These are phyloP conservation scores for Sebastolobus altivelis DNA, from an alignment of 2,797 vertebrate species.

Conservation along the genomic window DNA sequence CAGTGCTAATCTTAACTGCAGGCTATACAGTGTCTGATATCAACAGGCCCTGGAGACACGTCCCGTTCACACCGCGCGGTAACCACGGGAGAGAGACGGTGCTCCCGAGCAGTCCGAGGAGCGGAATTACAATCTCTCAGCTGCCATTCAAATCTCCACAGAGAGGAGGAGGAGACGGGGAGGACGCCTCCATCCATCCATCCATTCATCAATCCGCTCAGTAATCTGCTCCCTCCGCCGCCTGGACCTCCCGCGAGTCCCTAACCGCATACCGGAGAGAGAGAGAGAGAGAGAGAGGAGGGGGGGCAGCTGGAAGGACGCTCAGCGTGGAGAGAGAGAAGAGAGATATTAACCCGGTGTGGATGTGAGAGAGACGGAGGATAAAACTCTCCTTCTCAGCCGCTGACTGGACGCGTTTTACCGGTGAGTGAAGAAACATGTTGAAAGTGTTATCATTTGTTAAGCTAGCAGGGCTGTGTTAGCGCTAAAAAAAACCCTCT, in stretches of 20 bases:
- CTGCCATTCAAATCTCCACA: constrained; percentile 51
- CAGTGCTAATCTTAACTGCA: constrained; percentile 49
- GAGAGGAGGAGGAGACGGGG: constrained; percentile 55
- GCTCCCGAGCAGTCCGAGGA: constrained; percentile 34
- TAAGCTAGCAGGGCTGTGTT: background rate
- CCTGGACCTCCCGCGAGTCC: constrained; percentile 67
- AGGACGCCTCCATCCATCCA: constrained; percentile 54
- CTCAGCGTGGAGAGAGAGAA: background rate
- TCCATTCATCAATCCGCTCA: constrained; percentile 53
- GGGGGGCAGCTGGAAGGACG: constrained; percentile 46
- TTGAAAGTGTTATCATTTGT: background rate
- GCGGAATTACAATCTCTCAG: constrained; percentile 30
- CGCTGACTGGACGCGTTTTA: constrained; percentile 58
- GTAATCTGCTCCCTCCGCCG: constrained; percentile 41
- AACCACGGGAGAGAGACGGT: constrained; percentile 51
- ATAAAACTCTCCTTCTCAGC: constrained; percentile 42
- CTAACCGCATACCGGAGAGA: background rate
- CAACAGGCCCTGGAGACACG: constrained; percentile 64
- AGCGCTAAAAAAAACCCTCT: background rate
- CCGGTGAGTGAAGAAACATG: constrained; percentile 76
- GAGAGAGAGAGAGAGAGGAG: background rate
- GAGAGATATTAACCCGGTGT: constrained; percentile 69
- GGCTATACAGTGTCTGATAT: constrained; percentile 47
- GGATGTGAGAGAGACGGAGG: constrained; percentile 71
- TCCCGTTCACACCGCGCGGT: constrained; percentile 41